phyloP scores from a whole-genome alignment of 37 sponge, comb jelly and placozoan genomes.

The Beroe forskalii region DNA sequence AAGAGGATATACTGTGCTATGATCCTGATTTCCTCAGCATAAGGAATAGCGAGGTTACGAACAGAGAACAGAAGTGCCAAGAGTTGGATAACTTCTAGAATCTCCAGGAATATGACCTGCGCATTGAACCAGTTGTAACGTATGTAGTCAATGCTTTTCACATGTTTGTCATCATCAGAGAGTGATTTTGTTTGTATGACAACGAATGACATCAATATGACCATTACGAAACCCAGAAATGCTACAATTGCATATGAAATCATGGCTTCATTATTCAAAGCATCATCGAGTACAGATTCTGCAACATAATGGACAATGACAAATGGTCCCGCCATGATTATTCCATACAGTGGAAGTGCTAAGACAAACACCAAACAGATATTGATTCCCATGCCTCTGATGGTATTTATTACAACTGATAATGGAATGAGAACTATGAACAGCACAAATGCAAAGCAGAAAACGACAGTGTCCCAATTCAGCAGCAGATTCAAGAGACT shows the following conservation, averaged over 20 bases:
- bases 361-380: background rate
- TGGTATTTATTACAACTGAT: constrained; percentile 43
- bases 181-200: background rate
- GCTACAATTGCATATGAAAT: background rate
- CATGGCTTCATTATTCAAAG: background rate
- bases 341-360: background rate
- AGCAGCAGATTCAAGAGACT: background rate
- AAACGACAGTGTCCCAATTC: constrained; percentile 49
- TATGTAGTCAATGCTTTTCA: constrained; percentile 37
- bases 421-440: constrained; percentile 58
- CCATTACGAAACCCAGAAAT: background rate
- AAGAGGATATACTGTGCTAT: constrained; percentile 47
- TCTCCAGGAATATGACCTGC: background rate
- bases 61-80: constrained; percentile 25
- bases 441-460: constrained; percentile 28
- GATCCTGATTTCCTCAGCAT: constrained; percentile 16
- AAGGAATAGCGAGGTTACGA: background rate
- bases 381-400: background rate
- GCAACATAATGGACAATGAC: constrained; percentile 25
- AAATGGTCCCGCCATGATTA: constrained; percentile 35
- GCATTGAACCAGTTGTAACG: constrained; percentile 60
- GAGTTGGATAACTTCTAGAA: constrained; percentile 30
- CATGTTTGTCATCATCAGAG: background rate
- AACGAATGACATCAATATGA: background rate
- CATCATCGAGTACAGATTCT: background rate